Evolutionary conservation across 1,140 invertebrate species (phyloP).

Genomic region (Dinoponera quadriceps): DNA sequence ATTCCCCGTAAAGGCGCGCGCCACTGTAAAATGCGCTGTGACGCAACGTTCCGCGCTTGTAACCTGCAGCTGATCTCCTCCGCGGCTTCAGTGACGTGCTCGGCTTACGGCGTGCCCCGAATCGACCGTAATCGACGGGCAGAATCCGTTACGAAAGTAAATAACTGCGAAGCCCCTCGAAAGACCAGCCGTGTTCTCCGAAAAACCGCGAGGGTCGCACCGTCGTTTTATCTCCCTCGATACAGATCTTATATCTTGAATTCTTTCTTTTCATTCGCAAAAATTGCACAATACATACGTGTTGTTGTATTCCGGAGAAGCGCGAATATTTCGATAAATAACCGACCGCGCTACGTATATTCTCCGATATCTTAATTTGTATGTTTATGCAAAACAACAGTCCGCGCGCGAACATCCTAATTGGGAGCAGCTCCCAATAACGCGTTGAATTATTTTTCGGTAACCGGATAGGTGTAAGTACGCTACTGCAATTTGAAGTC

Average conservation of each 20-base stretch:
- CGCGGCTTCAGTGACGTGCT: constrained; percentile 34
- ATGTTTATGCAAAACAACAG: too few species aligned
- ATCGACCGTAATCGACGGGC: not conserved
- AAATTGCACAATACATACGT: too few species aligned
- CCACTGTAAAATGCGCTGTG: constrained; percentile 60
- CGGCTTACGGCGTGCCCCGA: not conserved
- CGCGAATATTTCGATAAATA: too few species aligned
- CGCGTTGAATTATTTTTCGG: not conserved
- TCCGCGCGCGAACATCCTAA: too few species aligned
- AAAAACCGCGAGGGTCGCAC: not conserved
- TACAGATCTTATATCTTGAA: not conserved
- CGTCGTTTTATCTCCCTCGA: not conserved
- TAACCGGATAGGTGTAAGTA: not conserved
- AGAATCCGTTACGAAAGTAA: not conserved
- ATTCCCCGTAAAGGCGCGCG: constrained; percentile 60
- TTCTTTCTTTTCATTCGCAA: too few species aligned
- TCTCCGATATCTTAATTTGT: too few species aligned
- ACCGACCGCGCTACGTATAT: too few species aligned
- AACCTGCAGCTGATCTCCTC: constrained; percentile 64
- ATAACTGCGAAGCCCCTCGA: not conserved
- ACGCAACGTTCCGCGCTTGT: constrained; percentile 65
- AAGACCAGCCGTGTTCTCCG: too few species aligned
- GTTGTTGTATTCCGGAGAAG: too few species aligned
- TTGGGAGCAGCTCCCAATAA: too few species aligned
- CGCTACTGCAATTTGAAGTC: constrained; percentile 38